Evolutionary conservation across 2,797 vertebrate genomes (phyloP), one percentile per base, ranked within the genome.

Genomic region (Menidia menidia): DNA sequence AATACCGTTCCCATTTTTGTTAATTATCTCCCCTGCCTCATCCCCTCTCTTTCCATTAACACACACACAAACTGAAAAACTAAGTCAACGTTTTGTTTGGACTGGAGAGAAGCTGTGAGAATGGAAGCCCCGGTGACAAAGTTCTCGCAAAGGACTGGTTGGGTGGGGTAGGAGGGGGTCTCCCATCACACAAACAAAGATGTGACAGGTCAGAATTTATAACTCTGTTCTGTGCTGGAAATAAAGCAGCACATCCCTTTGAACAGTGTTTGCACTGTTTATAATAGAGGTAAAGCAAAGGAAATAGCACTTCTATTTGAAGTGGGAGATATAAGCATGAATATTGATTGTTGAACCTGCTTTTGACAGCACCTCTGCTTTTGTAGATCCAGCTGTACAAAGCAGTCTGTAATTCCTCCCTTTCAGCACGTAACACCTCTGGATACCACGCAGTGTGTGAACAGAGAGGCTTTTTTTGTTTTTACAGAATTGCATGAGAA

Each of bases 111-210:
- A 78, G 83, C 79, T 89, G 91, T 78, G 83, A 89, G 81, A 88
- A 71, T 87, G 87, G 87, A 93, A 91, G 78, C 69, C 32, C 69
- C 72, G 80, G 91, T 71, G 91, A 87, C 87, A 89, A 86, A 87
- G 80, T 94, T 94, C 94, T 93, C 91, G 87, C 85, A 18, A 72
- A 55, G 54, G 80, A 81, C 90, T 91, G 89, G 25, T 25, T 25
- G 25, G 25, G 25, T 25, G 25, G 25, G 25, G 25, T 25, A 25
- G 35, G 83, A 68, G 86, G 92, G 87, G 80, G 81, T 85, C 90
- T 91, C 67, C 73, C 88, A 86, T 86, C 87, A 90, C 83, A 92
- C 86, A 91, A 93, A 94, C 91, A 90, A 87, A 64, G 82, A 79
- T 74, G 78, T 77, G 90, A 87, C 85, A 71, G 73, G 65, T 48